Evolutionary conservation across 2,888 invertebrate genomes (phyloP).

Genomic region (Agonopterix heracliana): DNA sequence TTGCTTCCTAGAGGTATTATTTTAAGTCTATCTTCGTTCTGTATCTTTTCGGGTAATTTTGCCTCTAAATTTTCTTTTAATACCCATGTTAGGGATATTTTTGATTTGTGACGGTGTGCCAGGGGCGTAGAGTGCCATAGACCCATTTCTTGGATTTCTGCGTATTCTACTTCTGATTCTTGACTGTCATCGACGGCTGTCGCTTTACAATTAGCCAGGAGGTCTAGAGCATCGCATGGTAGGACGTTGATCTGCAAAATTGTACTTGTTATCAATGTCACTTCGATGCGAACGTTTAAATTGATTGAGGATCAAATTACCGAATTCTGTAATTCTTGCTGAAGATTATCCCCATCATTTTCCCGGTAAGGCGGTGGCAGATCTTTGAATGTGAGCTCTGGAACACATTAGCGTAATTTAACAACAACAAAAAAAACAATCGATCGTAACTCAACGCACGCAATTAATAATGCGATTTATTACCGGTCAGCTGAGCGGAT

Average conservation of each 20-base stretch:
- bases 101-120: slow-evolving; percentile 70
- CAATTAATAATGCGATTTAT: slow-evolving; percentile 40
- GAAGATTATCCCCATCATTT: slow-evolving; percentile 29
- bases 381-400: slow-evolving; percentile 60
- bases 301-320: not conserved
- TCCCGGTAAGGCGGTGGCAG: slow-evolving; percentile 62
- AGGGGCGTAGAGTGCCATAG: slow-evolving; percentile 69
- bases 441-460: slow-evolving; percentile 36
- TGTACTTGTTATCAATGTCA: not conserved
- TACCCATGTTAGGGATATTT: slow-evolving; percentile 86
- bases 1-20: slow-evolving; percentile 22
- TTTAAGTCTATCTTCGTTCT: slow-evolving; percentile 31
- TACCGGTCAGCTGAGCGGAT: slow-evolving; percentile 28
- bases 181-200: slow-evolving; percentile 28
- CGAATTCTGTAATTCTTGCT: slow-evolving; percentile 2
- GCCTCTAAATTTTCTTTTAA: slow-evolving; percentile 78
- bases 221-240: slow-evolving; percentile 55
- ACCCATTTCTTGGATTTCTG: slow-evolving; percentile 66
- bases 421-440: slow-evolving; percentile 39
- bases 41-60: slow-evolving; percentile 36
- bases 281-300: not conserved
- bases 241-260: slow-evolving; percentile 37
- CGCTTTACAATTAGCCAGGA: slow-evolving; percentile 55
- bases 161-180: slow-evolving; percentile 53
- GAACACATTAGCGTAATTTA: slow-evolving; percentile 21